Conservation (phyloP, 2,888 invertebrate species). For the Rhodophaea formosa region DNA sequence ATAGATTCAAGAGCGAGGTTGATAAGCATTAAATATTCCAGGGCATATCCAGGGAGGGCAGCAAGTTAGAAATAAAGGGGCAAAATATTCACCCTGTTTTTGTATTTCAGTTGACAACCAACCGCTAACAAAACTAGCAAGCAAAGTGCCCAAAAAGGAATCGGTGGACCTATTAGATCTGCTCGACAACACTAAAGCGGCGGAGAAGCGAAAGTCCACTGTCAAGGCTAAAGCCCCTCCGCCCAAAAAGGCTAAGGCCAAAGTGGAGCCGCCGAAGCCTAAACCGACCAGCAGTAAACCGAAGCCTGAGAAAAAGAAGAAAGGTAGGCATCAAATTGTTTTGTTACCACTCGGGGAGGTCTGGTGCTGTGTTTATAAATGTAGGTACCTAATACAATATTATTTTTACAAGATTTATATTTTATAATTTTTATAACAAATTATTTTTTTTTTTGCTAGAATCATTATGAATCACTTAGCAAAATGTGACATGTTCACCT, state of each 20-base stretch:
- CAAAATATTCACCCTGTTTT: neutral
- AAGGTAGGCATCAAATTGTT: conserved; percentile 61
- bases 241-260: conserved; percentile 57
- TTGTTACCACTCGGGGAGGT: conserved; percentile 29
- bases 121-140: conserved; percentile 64
- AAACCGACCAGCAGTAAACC: conserved; percentile 58
- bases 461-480: too few relatives aligned
- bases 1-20: too few relatives aligned
- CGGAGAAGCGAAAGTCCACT: conserved; percentile 60
- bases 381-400: too few relatives aligned
- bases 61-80: too few relatives aligned
- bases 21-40: too few relatives aligned
- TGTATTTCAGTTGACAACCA: conserved; percentile 64
- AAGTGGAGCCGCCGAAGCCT: conserved; percentile 42
- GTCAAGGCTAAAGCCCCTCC: conserved; percentile 50
- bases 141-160: conserved; percentile 68
- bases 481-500: too few relatives aligned
- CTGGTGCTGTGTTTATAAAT: conserved; percentile 39
- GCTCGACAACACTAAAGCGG: conserved; percentile 53
- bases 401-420: too few relatives aligned
- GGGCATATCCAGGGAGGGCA: too few relatives aligned
- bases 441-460: too few relatives aligned
- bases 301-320: conserved; percentile 67
- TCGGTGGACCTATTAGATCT: conserved; percentile 56
- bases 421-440: too few relatives aligned